Evolutionary conservation across 2,113 vertebrate genomes (phyloP), one percentile per base, ranked within the genome.

Genomic region (Stigmatopora nigra): DNA sequence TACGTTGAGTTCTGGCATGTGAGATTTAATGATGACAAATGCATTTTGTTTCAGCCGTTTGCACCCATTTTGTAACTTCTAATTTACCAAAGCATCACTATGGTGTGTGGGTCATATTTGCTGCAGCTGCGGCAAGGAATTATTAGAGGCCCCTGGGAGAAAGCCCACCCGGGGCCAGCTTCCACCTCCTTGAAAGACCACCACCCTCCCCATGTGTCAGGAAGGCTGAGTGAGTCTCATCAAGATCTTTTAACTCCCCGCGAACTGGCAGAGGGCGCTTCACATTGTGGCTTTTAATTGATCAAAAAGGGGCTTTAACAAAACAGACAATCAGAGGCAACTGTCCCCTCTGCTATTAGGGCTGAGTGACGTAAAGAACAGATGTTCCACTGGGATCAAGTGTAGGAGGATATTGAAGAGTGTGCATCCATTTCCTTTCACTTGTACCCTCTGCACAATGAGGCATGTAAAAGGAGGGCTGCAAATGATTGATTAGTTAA

Each of bases 221-320:
- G 73, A 77, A 73, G 79, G 68, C 75, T 73, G 78, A 78, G 72
- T 64, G 79, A 78, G 68, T 82, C 79, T 81, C 78, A 71, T 84
- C 81, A 80, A 77, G 79, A 79, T 77, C 73, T 70, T 82, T 84
- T 77, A 75, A 76, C 74, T 72, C 69, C 75, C 73, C 22, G 3
- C 72, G 72, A 82, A 74, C 70, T 69, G 65, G 69, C 57, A 72
- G 65, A 73, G 68, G 69, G 79, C 65, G 66, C 75, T 46, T 78
- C 80, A 65, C 85, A 80, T 80, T 74, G 75, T 65, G 63, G 80
- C 81, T 79, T 76, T 82, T 84, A 87, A 87, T 82, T 86, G 77
- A 86, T 88, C 78, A 75, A 64, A 78, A 81, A 64, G 47, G 77
- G 76, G 72, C 71, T 85, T 78, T 71, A 77, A 83, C 55, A 65